Base-by-base conservation (phyloP, 2,113 vertebrate species). In the Macquaria ambigua region DNA sequence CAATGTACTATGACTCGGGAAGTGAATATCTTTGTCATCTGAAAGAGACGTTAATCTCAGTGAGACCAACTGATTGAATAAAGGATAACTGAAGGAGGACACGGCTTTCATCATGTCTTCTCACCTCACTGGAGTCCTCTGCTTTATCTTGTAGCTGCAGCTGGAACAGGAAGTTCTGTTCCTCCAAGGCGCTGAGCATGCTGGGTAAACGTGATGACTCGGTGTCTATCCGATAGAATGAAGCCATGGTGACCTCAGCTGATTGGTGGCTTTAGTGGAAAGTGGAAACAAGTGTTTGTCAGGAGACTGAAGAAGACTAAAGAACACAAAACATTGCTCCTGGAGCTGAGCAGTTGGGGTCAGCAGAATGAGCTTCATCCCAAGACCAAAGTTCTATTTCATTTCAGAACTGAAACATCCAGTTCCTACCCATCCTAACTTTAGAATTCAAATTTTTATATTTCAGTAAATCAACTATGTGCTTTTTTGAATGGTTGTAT, bases 121-220 rank as follows among this genome's bases (percentile, higher is more conserved):
- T 92, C 76, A 97, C 97, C 97, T 97, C 96, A 69, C 96, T 96
- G 75, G 95, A 92, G 14, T 96, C 95, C 28, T 96, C 96, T 11
- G 94, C 96, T 67, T 95, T 95, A 86, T 97, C 95, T 1, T 94
- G 93, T 0, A 95, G 96, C 85, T 97, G 95, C 74, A 98, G 91
- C 88, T 97, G 96, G 92, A 98, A 98, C 41, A 98, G 95, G 93
- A 97, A 97, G 90, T 97, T 97, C 63, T 98, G 97, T 86, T 97
- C 97, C 89, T 98, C 97, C 39, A 97, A 95, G 66, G 97, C 95
- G 6, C 82, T 95, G 39, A 98, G 97, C 63, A 87, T 95, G 2
- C 96, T 97, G 69, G 97, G 97, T 86, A 97, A 95, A 20, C 87
- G 91, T 0, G 95, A 94, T 28, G 95, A 93, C 10, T 93, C 80